Evolutionary conservation across 2,797 vertebrate species (phyloP).

Genomic region (Neosilurus hyrtlii): DNA sequence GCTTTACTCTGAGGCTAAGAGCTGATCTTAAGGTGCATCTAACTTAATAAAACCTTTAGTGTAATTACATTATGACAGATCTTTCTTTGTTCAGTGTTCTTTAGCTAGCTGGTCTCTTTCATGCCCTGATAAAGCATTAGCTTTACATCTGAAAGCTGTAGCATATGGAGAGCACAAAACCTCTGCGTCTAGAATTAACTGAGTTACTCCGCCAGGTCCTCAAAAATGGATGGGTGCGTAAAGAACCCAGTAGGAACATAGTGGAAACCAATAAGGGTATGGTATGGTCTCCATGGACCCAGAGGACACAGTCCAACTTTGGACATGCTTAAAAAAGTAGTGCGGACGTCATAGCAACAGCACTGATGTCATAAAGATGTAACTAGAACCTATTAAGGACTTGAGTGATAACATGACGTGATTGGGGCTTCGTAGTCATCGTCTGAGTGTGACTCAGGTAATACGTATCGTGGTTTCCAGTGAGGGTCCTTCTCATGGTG

Average conservation of each 20-base stretch:
- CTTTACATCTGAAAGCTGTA: neutral
- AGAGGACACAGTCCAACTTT: too few relatives aligned
- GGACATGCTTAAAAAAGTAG: too few relatives aligned
- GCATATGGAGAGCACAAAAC: neutral
- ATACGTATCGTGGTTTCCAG: neutral
- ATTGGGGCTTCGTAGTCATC: too few relatives aligned
- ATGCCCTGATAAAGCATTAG: conserved; percentile 3
- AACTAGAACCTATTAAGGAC: too few relatives aligned
- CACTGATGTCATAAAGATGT: too few relatives aligned
- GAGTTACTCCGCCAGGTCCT: neutral
- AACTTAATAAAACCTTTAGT: conserved; percentile 28
- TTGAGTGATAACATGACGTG: too few relatives aligned
- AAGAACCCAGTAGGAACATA: too few relatives aligned
- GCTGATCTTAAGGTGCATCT: neutral
- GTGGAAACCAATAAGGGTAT: too few relatives aligned
- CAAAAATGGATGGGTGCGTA: too few relatives aligned
- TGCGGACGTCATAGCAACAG: too few relatives aligned
- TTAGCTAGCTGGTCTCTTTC: neutral
- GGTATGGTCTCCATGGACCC: too few relatives aligned
- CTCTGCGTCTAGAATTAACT: neutral
- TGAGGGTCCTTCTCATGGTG: too few relatives aligned
- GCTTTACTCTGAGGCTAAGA: neutral
- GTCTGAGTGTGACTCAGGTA: neutral
- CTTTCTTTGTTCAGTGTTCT: conserved; percentile 21
- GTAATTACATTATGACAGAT: conserved; percentile 43